Conservation (phyloP, 2,888 invertebrate species). For the Quadriops clusia region DNA sequence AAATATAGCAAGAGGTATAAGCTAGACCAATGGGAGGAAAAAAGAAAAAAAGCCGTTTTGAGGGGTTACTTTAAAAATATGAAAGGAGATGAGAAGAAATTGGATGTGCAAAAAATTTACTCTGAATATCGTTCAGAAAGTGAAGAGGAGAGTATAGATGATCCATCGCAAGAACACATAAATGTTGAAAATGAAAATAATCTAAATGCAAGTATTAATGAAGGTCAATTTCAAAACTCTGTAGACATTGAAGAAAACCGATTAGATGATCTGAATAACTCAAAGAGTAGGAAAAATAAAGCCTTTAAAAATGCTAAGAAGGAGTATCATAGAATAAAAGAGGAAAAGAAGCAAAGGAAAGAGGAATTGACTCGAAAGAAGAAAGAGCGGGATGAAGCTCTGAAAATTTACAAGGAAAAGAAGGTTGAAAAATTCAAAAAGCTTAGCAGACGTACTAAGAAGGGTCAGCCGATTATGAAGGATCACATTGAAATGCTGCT, state of each 20-base stretch:
- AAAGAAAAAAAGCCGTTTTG: slow-evolving; percentile 45
- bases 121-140: slow-evolving; percentile 19
- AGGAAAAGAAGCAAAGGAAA: slow-evolving; percentile 42
- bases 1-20: slow-evolving; percentile 61
- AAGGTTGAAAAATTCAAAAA: slow-evolving; percentile 59
- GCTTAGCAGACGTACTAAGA: slow-evolving; percentile 63
- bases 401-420: slow-evolving; percentile 55
- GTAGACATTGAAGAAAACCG: slow-evolving; percentile 22
- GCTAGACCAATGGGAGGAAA: slow-evolving; percentile 56
- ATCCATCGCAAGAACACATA: no score
- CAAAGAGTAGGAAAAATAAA: slow-evolving; percentile 16
- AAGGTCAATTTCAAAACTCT: slow-evolving; percentile 15
- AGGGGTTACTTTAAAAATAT: slow-evolving; percentile 46
- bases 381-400: slow-evolving; percentile 48
- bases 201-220: slow-evolving; percentile 14
- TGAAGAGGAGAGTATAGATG: slow-evolving; percentile 14
- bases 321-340: slow-evolving; percentile 42
- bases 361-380: slow-evolving; percentile 40
- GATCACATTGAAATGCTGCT: slow-evolving; percentile 65
- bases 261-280: slow-evolving; percentile 4
- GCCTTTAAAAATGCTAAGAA: slow-evolving; percentile 43
- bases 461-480: slow-evolving; percentile 79
- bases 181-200: slow-evolving; percentile 18
- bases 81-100: slow-evolving; percentile 33
- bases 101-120: slow-evolving; percentile 43